Percentiles rank a stretch among this genome's conserved stretches.
Evolutionary conservation across 2,113 vertebrate species (phyloP).

Genomic region (Nicator chloris): DNA sequence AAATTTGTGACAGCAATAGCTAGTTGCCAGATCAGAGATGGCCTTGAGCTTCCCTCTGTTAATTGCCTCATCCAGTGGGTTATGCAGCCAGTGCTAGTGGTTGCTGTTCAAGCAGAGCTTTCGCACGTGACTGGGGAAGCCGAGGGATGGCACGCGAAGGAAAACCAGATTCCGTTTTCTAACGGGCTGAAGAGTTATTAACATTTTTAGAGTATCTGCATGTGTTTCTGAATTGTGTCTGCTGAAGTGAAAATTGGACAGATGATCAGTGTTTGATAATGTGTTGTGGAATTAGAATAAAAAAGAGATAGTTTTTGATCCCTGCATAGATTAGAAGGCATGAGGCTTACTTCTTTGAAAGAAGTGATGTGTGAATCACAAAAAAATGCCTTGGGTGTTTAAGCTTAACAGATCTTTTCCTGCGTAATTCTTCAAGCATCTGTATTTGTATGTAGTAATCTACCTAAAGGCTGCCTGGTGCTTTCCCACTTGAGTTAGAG

Average conservation of each 20-base stretch:
- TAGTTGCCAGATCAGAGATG: neutral
- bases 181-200: neutral
- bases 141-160: rapidly evolving
- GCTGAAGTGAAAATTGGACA: neutral
- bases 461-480: neutral
- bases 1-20: neutral
- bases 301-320: neutral
- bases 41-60: neutral
- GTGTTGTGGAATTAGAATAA: neutral
- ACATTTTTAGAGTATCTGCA: neutral
- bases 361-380: neutral
- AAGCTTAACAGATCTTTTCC: neutral
- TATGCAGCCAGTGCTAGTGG: neutral
- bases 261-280: neutral
- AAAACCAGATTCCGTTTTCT: neutral
- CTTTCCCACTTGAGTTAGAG: neutral
- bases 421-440: neutral
- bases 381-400: neutral
- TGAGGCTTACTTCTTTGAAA: neutral
- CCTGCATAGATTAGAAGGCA: neutral
- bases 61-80: neutral
- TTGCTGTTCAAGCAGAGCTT: neutral
- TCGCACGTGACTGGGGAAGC: neutral
- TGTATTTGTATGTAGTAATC: neutral
- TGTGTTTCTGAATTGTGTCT: neutral